Percentiles rank a stretch among this genome's conserved stretches.
Evolutionary conservation across 1,140 invertebrate genomes (phyloP).

Genomic region (Anoplophora glabripennis): DNA sequence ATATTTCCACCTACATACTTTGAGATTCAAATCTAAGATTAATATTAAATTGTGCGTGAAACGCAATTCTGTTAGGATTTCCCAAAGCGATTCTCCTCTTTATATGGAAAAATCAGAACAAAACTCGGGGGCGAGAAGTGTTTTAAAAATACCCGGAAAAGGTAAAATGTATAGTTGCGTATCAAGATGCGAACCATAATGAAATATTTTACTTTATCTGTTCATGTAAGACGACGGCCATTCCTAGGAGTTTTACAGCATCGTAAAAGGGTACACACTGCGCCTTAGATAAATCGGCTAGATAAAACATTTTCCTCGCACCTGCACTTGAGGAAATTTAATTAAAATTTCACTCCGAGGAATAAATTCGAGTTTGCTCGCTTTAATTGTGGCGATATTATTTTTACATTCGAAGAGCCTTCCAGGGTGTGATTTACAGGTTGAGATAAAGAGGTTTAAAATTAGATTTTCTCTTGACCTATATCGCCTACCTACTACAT

Average conservation of each 20-base stretch:
- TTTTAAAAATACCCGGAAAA: background rate
- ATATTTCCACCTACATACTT: too few relatives aligned
- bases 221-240: conserved; percentile 12
- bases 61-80: too few relatives aligned
- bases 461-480: conserved; percentile 10
- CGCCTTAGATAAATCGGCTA: conserved; percentile 29
- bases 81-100: too few relatives aligned
- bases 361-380: conserved; percentile 30
- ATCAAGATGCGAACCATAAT: conserved; percentile 21
- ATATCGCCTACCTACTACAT: too few relatives aligned
- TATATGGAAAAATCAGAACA: too few relatives aligned
- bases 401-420: conserved; percentile 33
- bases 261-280: conserved; percentile 26
- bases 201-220: conserved; percentile 30
- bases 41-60: too few relatives aligned
- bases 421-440: conserved; percentile 16
- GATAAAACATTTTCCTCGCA: conserved; percentile 25
- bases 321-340: conserved; percentile 35
- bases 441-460: conserved; percentile 12
- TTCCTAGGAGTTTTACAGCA: conserved; percentile 21
- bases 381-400: conserved; percentile 37
- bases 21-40: too few relatives aligned
- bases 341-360: conserved; percentile 36
- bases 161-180: conserved; percentile 7
- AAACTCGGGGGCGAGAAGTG: background rate